Evolutionary conservation across 2,888 invertebrate genomes (phyloP), one percentile per base, ranked within the genome.

Genomic region (Nasonia oneida): DNA sequence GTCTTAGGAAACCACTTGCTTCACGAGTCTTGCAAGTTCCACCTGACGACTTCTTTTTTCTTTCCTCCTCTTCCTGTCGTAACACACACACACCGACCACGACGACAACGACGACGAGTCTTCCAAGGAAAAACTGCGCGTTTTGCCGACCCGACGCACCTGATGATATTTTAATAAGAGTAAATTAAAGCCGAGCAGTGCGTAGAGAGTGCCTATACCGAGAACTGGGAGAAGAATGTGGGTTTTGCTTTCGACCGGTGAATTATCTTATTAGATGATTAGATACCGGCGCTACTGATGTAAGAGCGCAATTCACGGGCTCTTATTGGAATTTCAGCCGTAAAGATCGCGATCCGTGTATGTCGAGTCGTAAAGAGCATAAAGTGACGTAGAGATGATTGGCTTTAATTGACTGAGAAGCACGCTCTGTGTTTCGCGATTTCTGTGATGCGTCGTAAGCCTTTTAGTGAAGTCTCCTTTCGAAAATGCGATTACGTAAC

Each of bases 1-100:
- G 71, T 39, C 77, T 81, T 85, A 81, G 71, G 81, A 85, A 77
- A 85, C 81, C 47, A 76, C 70, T 77, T 81, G 71, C 57, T 64
- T 71, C 79, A 64, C 67, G 67, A 37, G 61, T 76, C 61, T 77
- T 47, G 29, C 39, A 42, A 81, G 81, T 85, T 81, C 39, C 81
- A 85, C 84, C 42, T 61, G 84, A 47, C 42, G 73, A 42, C 73
- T 18, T 42, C 73, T 73, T 15, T n/a, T 39, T 42, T 15, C 74
- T 15, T 23, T 53, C 37, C 42, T 61, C 0, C 67, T 29, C 67
- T 33, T 67, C 33, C 33, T 67, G 67, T 29, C 29, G 67, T 67
- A 67, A 67, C 23, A n/a, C 73, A 39, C 73, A 29, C 29, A 37
- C 37, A 37, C 37, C 37, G 37, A 37, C 37, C 0, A 37, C 37